These are phyloP conservation scores for Cisticola juncidis DNA, from an alignment of 2,113 vertebrate species.

Conservation along the genomic window DNA sequence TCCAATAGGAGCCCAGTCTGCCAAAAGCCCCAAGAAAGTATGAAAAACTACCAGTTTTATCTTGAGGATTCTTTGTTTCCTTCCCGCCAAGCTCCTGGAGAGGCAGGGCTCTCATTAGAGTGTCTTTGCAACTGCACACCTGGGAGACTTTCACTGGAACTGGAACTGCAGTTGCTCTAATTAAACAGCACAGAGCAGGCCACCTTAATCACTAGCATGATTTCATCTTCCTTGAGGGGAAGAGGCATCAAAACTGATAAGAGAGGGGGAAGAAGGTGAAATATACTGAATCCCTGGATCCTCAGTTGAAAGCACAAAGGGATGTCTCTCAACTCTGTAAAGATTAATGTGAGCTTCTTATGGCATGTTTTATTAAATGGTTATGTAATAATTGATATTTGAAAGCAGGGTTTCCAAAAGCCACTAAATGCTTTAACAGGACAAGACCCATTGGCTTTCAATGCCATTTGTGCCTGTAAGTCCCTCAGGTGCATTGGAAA, in stretches of 20 bases:
- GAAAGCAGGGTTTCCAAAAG: constrained; percentile 35
- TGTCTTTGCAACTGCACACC: not conserved
- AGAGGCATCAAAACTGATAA: not conserved
- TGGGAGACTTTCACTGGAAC: not conserved
- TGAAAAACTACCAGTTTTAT: not conserved
- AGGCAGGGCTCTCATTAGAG: not conserved
- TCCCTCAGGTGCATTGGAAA: constrained; percentile 20
- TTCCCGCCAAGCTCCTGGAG: not conserved
- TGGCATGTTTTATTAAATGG: constrained; percentile 31
- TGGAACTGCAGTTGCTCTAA: constrained; percentile 24
- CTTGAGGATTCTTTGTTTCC: not conserved
- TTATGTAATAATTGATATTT: constrained; percentile 30
- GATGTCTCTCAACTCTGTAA: constrained; percentile 4
- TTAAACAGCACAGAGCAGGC: constrained; percentile 1
- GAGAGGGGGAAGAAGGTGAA: not conserved
- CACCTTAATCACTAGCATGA: not conserved
- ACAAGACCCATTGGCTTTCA: constrained; percentile 9
- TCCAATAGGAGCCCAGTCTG: not conserved
- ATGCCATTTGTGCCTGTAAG: not conserved
- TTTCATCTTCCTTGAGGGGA: constrained; percentile 20
- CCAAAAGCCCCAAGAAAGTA: not conserved
- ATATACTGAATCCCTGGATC: not conserved
- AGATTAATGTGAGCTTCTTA: constrained; percentile 27
- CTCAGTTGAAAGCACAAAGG: not conserved
- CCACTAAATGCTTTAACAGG: constrained; percentile 12